Base-by-base conservation (phyloP, 1,140 invertebrate species). In the Pararge aegeria region DNA sequence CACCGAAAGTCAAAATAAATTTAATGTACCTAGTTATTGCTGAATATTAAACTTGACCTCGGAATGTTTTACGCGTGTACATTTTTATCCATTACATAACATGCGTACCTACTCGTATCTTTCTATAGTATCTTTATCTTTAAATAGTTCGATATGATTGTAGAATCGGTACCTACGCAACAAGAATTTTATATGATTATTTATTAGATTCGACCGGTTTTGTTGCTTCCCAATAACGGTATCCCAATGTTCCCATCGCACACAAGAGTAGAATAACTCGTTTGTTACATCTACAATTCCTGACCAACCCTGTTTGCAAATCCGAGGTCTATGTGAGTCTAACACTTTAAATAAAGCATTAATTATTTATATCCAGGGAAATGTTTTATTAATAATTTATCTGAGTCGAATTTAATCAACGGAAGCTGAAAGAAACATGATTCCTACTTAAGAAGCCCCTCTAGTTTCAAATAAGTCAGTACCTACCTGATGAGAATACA, bases 21-120 rank as follows among this genome's bases (percentile, higher is more conserved):
- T 34, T 10, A 1, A 7, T 12, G 30, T 40, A 42, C 7, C 30
- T 16, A 13, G 10, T 21, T 38, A 12, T 6, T 9, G 13, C 12
- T 38, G 13, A 42, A 46, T 60, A 29, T 42, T 49, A 63, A 63
- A 57, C 40, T 56, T 63, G 61, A 63, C 61, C 55, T 57, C 54
- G 38, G 52, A 50, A 55, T 48, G 40, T 38, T 15, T 57, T 57
- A 40, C 55, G 55, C 50, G 16, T 63, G 29, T 63, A 53, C 53
- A 46, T 42, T 50, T 51, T 34, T 61, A 61, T 55, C 24, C 37
- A 55, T 61, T 61, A 55, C 42, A 55, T 55, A 61, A 61, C 27
- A 24, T 44, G 34, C 21, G 18, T 61, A 61, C 40, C 30, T 60
- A 20, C 46, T 21, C 1, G 10, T n/a, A 34, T 6, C 30, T 34